Evolutionary conservation across 2,113 vertebrate genomes (phyloP).

Genomic region (Macroglossus sobrinus): DNA sequence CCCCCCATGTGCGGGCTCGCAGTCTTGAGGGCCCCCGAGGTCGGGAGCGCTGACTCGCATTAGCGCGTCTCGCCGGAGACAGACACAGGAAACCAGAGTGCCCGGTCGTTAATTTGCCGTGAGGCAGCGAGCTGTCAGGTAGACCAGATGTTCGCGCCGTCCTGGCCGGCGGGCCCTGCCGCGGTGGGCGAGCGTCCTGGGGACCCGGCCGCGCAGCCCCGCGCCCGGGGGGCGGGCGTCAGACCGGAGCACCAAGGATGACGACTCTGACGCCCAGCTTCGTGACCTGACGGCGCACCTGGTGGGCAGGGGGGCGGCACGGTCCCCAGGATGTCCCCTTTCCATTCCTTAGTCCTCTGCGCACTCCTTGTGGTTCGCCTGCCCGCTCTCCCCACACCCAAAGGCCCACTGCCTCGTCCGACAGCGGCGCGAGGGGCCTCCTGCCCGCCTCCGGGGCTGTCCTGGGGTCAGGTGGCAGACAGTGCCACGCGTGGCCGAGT

Average conservation of each 20-base stretch:
- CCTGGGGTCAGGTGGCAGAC: rapidly evolving
- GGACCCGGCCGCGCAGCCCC: slow-evolving; percentile 3
- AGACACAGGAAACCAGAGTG: slow-evolving; percentile 22
- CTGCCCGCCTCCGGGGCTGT: rapidly evolving
- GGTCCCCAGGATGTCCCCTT: background rate
- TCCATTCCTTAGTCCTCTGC: too few relatives aligned
- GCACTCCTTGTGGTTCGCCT: rapidly evolving
- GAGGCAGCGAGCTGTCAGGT: slow-evolving; percentile 68
- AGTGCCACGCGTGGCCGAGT: rapidly evolving
- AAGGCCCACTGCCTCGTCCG: rapidly evolving
- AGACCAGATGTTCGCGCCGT: slow-evolving; percentile 65
- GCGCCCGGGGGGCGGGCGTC: background rate
- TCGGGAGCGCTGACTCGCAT: slow-evolving; percentile 29
- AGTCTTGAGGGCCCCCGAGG: slow-evolving; percentile 10
- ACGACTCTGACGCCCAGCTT: background rate
- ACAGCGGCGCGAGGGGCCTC: background rate
- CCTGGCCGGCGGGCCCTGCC: slow-evolving; percentile 49
- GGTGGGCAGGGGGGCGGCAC: background rate
- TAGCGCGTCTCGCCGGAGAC: slow-evolving; percentile 57
- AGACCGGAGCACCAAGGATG: background rate
- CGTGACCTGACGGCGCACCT: background rate
- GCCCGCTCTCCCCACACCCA: rapidly evolving
- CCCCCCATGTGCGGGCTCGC: background rate
- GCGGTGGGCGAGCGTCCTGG: background rate
- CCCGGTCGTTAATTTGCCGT: slow-evolving; percentile 65